A percentile compares a stretch with the other conserved stretches of the same genome.
Evolutionary conservation across 2,113 vertebrate genomes (phyloP).

Genomic region (Bufo bufo): DNA sequence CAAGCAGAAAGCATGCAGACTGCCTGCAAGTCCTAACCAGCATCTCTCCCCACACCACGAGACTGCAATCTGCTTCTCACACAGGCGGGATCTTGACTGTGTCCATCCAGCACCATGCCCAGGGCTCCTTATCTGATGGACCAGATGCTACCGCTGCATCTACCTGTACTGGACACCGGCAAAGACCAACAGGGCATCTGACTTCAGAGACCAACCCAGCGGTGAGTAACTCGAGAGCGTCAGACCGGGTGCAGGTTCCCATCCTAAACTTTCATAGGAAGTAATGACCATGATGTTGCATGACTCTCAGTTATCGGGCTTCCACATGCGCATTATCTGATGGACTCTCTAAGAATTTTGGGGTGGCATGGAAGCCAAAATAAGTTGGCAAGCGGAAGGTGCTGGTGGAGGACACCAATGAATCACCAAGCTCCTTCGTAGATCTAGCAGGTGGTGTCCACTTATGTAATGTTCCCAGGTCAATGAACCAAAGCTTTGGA

Average conservation of each 20-base stretch:
- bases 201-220: background rate
- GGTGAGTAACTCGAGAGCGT: slow-evolving; percentile 5
- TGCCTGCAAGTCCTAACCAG: slow-evolving; percentile 44
- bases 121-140: background rate
- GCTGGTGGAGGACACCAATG: background rate
- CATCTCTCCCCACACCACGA: background rate
- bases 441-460: background rate
- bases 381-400: background rate
- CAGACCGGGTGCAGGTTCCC: background rate
- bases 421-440: background rate
- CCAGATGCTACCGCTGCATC: background rate
- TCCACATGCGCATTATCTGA: background rate
- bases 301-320: background rate
- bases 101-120: slow-evolving; percentile 16
- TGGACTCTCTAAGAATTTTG: background rate
- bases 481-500: too few relatives aligned
- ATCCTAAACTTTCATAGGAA: background rate
- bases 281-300: background rate
- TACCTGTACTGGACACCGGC: slow-evolving; percentile 13
- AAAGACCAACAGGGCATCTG: background rate
- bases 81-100: background rate
- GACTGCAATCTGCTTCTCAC: background rate
- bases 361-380: background rate
- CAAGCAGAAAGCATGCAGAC: slow-evolving; percentile 44
- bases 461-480: background rate